Conservation (phyloP, 92 coral and sea anemone genomes). For the Epizoanthus stellaris region DNA sequence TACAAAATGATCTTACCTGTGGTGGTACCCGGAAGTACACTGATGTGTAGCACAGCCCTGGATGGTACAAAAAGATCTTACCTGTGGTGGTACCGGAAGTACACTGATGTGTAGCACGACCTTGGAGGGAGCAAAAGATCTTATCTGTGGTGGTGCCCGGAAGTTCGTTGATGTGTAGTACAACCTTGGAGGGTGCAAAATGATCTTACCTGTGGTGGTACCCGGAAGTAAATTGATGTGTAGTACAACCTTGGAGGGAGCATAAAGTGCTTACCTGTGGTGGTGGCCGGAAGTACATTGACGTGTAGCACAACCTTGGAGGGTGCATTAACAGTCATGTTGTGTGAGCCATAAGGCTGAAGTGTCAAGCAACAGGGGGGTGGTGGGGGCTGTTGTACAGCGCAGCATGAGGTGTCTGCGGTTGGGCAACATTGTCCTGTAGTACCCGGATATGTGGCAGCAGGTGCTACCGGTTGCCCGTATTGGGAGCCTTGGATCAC, state of each 20-base stretch:
- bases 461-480: background rate
- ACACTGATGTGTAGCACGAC: constrained; percentile 14
- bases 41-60: constrained; percentile 23
- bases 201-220: background rate
- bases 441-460: background rate
- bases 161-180: constrained; percentile 32
- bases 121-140: background rate
- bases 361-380: constrained; percentile 40
- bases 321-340: constrained; percentile 41
- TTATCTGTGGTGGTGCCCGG: constrained; percentile 22
- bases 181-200: constrained; percentile 24
- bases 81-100: background rate
- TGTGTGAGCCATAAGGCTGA: constrained; percentile 39
- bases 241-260: constrained; percentile 4
- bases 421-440: constrained; percentile 17
- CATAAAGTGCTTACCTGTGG: constrained; percentile 22
- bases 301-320: constrained; percentile 38
- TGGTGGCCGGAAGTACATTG: constrained; percentile 35
- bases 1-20: constrained; percentile 12
- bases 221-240: constrained; percentile 1
- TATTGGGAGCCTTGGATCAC: constrained; percentile 30
- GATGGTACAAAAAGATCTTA: background rate
- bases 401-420: constrained; percentile 7
- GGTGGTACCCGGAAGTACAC: constrained; percentile 35
- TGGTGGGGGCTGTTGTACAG: constrained; percentile 10